Evolutionary conservation across 2,797 vertebrate genomes (phyloP).

Genomic region (Telmatherina bonti): DNA sequence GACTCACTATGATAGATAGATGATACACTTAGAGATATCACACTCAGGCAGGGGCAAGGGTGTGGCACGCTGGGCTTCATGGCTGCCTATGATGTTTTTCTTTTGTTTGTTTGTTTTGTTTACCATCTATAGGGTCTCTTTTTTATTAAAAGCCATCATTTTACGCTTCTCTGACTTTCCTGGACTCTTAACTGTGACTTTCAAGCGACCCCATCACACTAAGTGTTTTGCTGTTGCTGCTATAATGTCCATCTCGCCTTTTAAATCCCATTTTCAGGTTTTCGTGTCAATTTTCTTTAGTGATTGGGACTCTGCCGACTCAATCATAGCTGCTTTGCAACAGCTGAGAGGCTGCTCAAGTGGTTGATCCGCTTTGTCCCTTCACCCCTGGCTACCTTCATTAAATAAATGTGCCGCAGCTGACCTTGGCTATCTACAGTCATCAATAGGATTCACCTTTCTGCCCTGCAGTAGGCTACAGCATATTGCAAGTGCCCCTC

Average conservation of each 20-base stretch:
- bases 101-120: not conserved
- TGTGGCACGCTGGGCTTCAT: slow-evolving; percentile 52
- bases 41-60: slow-evolving; percentile 55
- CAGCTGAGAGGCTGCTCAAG: slow-evolving; percentile 33
- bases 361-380: slow-evolving; percentile 46
- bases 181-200: slow-evolving; percentile 17
- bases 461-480: slow-evolving; percentile 18
- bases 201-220: slow-evolving; percentile 25
- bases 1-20: slow-evolving; percentile 59
- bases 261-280: not conserved
- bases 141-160: not conserved
- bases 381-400: slow-evolving; percentile 35
- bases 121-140: too few relatives aligned
- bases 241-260: not conserved
- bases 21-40: slow-evolving; percentile 60
- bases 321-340: slow-evolving; percentile 34
- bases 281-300: slow-evolving; percentile 7
- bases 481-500: slow-evolving; percentile 25
- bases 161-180: not conserved
- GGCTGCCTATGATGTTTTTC: slow-evolving; percentile 6
- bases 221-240: slow-evolving; percentile 11
- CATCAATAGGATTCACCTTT: slow-evolving; percentile 62
- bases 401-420: slow-evolving; percentile 65
- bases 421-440: slow-evolving; percentile 66
- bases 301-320: slow-evolving; percentile 31